phyloP scores from a whole-genome alignment of 1,140 invertebrate genomes.

The Drosophila miranda region DNA sequence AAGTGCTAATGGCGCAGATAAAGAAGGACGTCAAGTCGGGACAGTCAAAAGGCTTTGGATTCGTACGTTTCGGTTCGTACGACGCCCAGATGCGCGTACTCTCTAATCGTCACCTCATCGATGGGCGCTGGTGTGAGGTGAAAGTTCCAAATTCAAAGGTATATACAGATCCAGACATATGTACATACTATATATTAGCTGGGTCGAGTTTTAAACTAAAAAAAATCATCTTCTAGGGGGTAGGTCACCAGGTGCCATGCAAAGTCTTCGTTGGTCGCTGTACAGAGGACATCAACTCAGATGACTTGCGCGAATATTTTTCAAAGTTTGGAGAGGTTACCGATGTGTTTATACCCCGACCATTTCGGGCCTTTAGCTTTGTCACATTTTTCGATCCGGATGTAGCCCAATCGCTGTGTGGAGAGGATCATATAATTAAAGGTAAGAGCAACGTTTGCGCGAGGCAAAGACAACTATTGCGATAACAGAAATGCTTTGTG shows the following conservation, averaged over 20 bases:
- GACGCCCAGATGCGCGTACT: slow-evolving; percentile 93
- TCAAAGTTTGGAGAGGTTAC: slow-evolving; percentile 97
- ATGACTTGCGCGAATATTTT: slow-evolving; percentile 97
- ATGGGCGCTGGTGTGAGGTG: slow-evolving; percentile 98
- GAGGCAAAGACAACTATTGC: not conserved
- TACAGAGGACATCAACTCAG: slow-evolving; percentile 94
- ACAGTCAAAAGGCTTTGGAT: slow-evolving; percentile 98
- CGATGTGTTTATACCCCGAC: slow-evolving; percentile 98
- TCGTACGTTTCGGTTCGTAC: slow-evolving; percentile 96
- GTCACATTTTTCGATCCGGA: slow-evolving; percentile 98
- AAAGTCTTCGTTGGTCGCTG: slow-evolving; percentile 98
- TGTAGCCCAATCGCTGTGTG: slow-evolving; percentile 95
- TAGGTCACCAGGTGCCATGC: slow-evolving; percentile 93
- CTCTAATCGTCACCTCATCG: slow-evolving; percentile 95
- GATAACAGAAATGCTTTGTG: not conserved
- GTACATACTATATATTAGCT: too few relatives aligned
- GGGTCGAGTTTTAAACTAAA: slow-evolving; percentile 29
- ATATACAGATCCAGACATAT: slow-evolving; percentile 44
- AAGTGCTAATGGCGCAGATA: slow-evolving; percentile 98
- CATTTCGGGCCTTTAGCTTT: slow-evolving; percentile 97
- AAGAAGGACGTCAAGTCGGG: slow-evolving; percentile 96
- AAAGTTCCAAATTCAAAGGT: slow-evolving; percentile 95
- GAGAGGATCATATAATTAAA: slow-evolving; percentile 98
- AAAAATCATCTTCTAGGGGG: slow-evolving; percentile 85
- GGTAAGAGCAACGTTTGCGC: slow-evolving; percentile 81